These are phyloP conservation scores for Sitta europaea DNA, from an alignment of 2,113 vertebrate species.

Conservation along the genomic window DNA sequence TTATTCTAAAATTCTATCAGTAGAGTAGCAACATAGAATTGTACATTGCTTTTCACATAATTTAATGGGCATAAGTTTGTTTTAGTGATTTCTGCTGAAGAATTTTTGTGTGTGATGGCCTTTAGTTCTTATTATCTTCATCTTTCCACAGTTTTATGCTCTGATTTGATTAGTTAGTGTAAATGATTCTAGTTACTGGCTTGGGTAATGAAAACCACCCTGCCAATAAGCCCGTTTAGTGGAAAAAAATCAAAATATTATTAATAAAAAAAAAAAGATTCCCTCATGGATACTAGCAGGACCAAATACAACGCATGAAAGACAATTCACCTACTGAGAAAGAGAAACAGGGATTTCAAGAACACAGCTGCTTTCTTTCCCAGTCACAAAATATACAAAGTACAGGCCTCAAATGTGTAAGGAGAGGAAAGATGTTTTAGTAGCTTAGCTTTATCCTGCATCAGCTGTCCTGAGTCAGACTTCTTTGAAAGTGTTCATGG, in stretches of 20 bases:
- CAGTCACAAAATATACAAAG: slow-evolving; percentile 51
- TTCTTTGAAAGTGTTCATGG: slow-evolving; percentile 43
- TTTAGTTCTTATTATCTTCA: background rate
- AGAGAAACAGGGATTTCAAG: slow-evolving; percentile 19
- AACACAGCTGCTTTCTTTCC: slow-evolving; percentile 46
- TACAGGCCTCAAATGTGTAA: background rate
- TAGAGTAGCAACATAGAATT: background rate
- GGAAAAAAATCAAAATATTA: background rate
- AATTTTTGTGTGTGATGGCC: background rate
- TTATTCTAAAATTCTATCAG: background rate
- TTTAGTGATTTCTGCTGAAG: background rate
- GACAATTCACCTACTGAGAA: background rate
- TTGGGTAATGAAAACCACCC: background rate
- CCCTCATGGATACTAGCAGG: background rate
- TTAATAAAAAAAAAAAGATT: slow-evolving; percentile 6
- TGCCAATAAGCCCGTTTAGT: background rate
- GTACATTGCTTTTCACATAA: background rate
- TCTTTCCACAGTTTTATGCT: background rate
- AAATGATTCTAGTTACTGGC: background rate
- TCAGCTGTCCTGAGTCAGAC: background rate
- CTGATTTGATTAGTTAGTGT: background rate
- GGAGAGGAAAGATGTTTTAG: slow-evolving; percentile 38
- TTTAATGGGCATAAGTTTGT: background rate
- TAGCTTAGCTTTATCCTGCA: slow-evolving; percentile 7
- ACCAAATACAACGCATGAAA: background rate